Conservation (phyloP, 2,888 invertebrate species). For the Mellilla xanthometata region DNA sequence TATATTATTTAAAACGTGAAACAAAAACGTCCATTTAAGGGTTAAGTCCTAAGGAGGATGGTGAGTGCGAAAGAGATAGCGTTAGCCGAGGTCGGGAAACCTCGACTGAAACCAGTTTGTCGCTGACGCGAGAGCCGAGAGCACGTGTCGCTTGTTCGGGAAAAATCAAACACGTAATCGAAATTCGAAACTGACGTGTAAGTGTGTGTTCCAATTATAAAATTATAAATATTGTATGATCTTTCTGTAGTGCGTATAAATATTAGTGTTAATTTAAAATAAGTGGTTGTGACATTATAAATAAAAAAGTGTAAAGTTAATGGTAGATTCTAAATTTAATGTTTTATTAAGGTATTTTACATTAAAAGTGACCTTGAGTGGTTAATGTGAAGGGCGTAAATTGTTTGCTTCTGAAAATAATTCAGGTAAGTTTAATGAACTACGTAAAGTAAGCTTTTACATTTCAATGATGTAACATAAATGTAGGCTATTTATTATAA, state of each 20-base stretch:
- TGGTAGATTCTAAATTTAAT: constrained; percentile 1
- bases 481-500: no score
- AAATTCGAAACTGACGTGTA: constrained; percentile 41
- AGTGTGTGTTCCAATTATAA: constrained; percentile 29
- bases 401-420: not conserved
- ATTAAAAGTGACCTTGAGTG: constrained; percentile 11
- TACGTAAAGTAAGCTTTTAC: not conserved
- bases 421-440: not conserved
- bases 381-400: constrained; percentile 2
- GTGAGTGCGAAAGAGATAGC: constrained; percentile 34
- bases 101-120: constrained; percentile 43
- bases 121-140: constrained; percentile 32
- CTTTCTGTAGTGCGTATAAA: constrained; percentile 1
- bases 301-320: constrained; percentile 7
- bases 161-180: constrained; percentile 14
- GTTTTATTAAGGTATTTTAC: constrained; percentile 5
- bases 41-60: constrained; percentile 29
- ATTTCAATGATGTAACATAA: no score
- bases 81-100: constrained; percentile 34
- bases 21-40: no score
- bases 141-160: constrained; percentile 30
- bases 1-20: no score
- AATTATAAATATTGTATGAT: constrained; percentile 10
- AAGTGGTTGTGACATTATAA: constrained; percentile 47
- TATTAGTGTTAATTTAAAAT: constrained; percentile 23